A percentile compares a stretch with the other conserved stretches of the same genome.
These are phyloP conservation scores for Falco peregrinus DNA, from an alignment of 2,797 vertebrate species.

Conservation along the genomic window DNA sequence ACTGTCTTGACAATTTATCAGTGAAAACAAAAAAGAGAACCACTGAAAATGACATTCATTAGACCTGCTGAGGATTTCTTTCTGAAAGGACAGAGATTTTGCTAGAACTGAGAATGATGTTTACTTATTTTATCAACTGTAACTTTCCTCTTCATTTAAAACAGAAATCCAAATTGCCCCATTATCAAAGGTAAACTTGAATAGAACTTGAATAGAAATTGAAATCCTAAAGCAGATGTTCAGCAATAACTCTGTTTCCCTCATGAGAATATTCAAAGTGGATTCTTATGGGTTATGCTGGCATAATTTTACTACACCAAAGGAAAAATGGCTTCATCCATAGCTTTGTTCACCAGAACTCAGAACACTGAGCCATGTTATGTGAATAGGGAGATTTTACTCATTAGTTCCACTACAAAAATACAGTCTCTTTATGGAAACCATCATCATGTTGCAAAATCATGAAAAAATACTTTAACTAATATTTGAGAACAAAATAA, in stretches of 20 bases:
- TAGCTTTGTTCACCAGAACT: not conserved
- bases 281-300: not conserved
- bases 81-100: not conserved
- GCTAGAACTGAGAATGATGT: not conserved
- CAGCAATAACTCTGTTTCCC: not conserved
- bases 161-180: not conserved
- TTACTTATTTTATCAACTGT: not conserved
- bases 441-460: not conserved
- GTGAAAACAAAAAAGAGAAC: slow-evolving; percentile 19
- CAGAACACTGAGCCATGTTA: not conserved
- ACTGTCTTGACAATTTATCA: not conserved
- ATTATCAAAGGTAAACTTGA: not conserved
- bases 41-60: not conserved
- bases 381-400: not conserved
- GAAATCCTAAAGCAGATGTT: not conserved
- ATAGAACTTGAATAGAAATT: not conserved
- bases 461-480: not conserved
- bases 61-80: not conserved
- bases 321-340: not conserved
- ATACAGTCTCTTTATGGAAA: not conserved
- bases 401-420: not conserved
- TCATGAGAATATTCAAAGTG: not conserved
- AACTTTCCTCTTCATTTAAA: not conserved
- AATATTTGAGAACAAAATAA: not conserved
- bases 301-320: not conserved